Base-by-base conservation (phyloP, 2,888 invertebrate species). In the Macaria notata region DNA sequence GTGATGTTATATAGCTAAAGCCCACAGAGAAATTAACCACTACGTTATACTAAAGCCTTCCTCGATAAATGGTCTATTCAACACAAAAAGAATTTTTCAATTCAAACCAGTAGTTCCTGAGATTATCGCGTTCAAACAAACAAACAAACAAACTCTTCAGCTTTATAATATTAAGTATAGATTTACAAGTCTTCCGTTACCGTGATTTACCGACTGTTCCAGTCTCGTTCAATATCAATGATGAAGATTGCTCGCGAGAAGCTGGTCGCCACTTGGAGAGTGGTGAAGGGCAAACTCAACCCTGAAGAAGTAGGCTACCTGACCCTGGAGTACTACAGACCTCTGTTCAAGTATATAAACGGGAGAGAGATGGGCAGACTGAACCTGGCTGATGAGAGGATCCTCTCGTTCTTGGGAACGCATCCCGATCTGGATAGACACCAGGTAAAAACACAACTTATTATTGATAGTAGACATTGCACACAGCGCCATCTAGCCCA, bases 161-260 rank as follows among this genome's bases (percentile, higher is more conserved):
- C n/a, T n/a, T n/a, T n/a, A n/a, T n/a, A n/a, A n/a, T n/a, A n/a
- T n/a, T n/a, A n/a, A n/a, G n/a, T n/a, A n/a, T n/a, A n/a, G n/a
- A 19, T 19, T 19, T 19, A 19, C 19, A 2, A 19, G 2, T 19
- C 19, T 19, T 1, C 19, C 19, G 1, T 19, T 19, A 19, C 19
- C 19, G 19, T 19, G 19, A 1, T 36, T 36, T 36, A 36, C 4
- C 33, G 3, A 1, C 19, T 19, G 4, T 36, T 63, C 3, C 60
- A 90, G 90, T 79, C 88, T 30, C 78, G 87, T 9, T 79, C 88
- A 1, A 88, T 91, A 75, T 71, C 90, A 2, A 89, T 90, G 88
- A 83, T 91, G 86, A 84, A 75, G 45, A 70, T 90, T 60, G 73
- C 79, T 0, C 74, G 71, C 0, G 90, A 90, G 58, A 91, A 91